Base-by-base conservation (phyloP, 2,888 invertebrate species). In the Eupeodes luniger region DNA sequence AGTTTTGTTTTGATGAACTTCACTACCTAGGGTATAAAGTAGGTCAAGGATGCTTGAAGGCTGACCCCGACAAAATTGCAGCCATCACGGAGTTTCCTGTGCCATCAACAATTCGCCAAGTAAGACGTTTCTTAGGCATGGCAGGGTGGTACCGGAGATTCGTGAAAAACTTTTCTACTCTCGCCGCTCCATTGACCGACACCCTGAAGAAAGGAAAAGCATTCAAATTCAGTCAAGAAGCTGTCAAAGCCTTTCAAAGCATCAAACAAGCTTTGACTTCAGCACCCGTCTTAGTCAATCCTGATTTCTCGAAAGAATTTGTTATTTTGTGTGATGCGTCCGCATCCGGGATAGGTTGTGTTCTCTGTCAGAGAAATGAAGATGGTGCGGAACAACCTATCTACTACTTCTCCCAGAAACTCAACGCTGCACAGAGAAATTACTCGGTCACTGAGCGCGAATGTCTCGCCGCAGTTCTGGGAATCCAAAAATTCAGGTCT, bases 91-190 rank as follows among this genome's bases (percentile, higher is more conserved):
- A 62, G 4, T 51, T 49, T 40, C 81, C 81, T 16, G 64, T 47
- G 19, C 90, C 86, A 10, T 64, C 53, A n/a, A 79, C 78, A 5
- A 81, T 75, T 16, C 74, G 74, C 0, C 80, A 89, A 49, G 62
- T 89, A 3, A 55, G 88, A 19, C 47, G 82, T 27, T 89, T 90
- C n/a, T 62, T 89, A 0, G 88, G 89, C 1, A 76, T 90, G 44
- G 79, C 85, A 9, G 86, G 19, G 1, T 19, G 19, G 19, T 19
- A 19, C 19, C 19, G 19, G 19, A 19, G 19, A 19, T 19, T 19
- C 85, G 14, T 89, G 77, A 14, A n/a, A 7, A n/a, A 51, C 9
- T 51, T n/a, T 12, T n/a, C 51, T 0, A 4, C 51, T 1, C 11
- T 51, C 0, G 51, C 51, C 3, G 11, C 12, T 7, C 51, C 51